Conservation (phyloP, 2,888 invertebrate species). For the Polydrusus cervinus region DNA sequence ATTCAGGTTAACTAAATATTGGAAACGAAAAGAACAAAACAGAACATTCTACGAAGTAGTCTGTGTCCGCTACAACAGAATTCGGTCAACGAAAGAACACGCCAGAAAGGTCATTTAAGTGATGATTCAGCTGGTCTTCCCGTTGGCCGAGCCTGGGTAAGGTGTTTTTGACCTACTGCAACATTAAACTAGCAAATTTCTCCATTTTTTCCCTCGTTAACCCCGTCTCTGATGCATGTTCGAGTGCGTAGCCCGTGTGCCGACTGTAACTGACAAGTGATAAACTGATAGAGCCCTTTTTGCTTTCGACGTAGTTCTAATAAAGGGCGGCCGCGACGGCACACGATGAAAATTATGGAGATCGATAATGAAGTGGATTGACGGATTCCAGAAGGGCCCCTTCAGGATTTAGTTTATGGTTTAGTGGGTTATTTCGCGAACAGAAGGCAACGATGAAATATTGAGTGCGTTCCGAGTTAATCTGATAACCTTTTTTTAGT, state of each 20-base stretch:
- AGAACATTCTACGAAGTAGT: too few species aligned
- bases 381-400: slow-evolving; percentile 49
- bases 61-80: too few species aligned
- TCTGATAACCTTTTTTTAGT: slow-evolving; percentile 34
- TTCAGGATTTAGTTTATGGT: slow-evolving; percentile 43
- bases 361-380: slow-evolving; percentile 53
- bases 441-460: slow-evolving; percentile 41
- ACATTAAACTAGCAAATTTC: not conserved
- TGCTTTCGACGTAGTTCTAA: slow-evolving; percentile 51
- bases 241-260: slow-evolving; percentile 40
- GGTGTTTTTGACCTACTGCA: not conserved
- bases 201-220: not conserved
- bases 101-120: too few species aligned
- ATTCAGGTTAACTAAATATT: too few species aligned
- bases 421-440: slow-evolving; percentile 50
- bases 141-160: too few species aligned
- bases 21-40: too few species aligned
- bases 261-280: slow-evolving; percentile 53
- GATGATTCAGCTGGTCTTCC: too few species aligned
- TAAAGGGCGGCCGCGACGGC: slow-evolving; percentile 43
- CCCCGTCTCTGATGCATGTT: slow-evolving; percentile 29
- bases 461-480: slow-evolving; percentile 38
- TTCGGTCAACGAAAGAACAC: too few species aligned
- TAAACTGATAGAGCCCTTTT: slow-evolving; percentile 53
- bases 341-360: slow-evolving; percentile 50